phyloP scores from a whole-genome alignment of 2,888 invertebrate genomes.

The Sisyra nigra region DNA sequence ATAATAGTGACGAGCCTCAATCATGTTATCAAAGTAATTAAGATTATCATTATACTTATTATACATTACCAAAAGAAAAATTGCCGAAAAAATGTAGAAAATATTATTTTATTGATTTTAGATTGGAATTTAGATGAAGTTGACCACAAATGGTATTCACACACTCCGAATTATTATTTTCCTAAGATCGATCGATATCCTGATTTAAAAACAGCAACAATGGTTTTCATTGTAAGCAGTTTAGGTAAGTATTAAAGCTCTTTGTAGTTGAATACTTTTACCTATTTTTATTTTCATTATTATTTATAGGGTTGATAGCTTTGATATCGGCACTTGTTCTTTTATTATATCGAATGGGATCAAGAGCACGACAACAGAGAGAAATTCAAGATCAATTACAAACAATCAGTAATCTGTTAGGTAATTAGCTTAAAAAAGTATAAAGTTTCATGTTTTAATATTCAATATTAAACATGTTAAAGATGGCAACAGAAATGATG shows the following conservation, averaged over 20 bases:
- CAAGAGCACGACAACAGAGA: constrained; percentile 40
- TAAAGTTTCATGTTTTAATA: not conserved
- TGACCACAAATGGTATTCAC: constrained; percentile 44
- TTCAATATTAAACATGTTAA: too few relatives aligned
- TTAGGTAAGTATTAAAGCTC: constrained; percentile 26
- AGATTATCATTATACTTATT: not conserved
- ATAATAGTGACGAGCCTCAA: constrained; percentile 49
- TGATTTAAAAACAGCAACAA: constrained; percentile 45
- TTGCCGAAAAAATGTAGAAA: not conserved
- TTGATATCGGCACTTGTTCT: constrained; percentile 45
- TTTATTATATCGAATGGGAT: constrained; percentile 43
- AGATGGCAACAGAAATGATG: constrained; percentile 31
- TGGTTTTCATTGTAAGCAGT: constrained; percentile 45
- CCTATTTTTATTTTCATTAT: constrained; percentile 2
- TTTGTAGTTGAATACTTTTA: not conserved
- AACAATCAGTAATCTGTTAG: constrained; percentile 49
- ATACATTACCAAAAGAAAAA: not conserved
- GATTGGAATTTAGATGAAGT: constrained; percentile 36
- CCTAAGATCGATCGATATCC: constrained; percentile 49
- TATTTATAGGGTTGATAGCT: constrained; percentile 32
- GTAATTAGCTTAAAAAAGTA: constrained; percentile 22
- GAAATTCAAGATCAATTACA: constrained; percentile 48
- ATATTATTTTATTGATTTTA: constrained; percentile 15
- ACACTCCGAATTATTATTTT: constrained; percentile 55
- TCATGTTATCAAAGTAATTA: constrained; percentile 35